phyloP scores from a whole-genome alignment of 2,888 invertebrate species.

The Liodrosophila aerea region DNA sequence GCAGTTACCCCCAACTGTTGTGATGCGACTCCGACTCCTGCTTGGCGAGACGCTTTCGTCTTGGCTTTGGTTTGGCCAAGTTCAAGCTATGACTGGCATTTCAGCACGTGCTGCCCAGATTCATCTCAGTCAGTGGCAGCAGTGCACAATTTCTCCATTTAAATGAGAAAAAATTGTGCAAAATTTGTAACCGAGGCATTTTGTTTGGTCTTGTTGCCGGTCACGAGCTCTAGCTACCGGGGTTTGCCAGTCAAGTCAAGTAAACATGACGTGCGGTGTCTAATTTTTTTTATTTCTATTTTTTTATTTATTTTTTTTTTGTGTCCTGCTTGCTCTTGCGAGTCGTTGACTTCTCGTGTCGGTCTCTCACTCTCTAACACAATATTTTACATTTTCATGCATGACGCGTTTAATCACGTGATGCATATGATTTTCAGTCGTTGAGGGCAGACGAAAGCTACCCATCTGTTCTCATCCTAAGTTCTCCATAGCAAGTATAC shows the following conservation, averaged over 20 bases:
- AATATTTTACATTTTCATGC: conserved; percentile 79
- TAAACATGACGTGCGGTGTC: conserved; percentile 73
- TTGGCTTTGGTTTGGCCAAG: conserved; percentile 32
- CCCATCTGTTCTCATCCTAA: conserved; percentile 9
- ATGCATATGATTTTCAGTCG: conserved; percentile 77
- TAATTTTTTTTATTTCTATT: conserved; percentile 41
- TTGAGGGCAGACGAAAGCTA: conserved; percentile 36
- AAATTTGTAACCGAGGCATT: conserved; percentile 70
- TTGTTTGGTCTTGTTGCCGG: conserved; percentile 54
- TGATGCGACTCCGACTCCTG: neutral
- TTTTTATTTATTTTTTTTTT: conserved; percentile 3
- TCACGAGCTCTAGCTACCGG: conserved; percentile 42
- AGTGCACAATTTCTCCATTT: conserved; percentile 70
- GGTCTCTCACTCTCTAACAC: conserved; percentile 36
- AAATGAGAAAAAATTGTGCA: conserved; percentile 69
- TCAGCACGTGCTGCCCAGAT: conserved; percentile 69
- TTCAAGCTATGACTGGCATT: conserved; percentile 43
- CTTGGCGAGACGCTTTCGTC: neutral
- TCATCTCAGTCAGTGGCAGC: conserved; percentile 69
- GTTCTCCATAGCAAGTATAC: conserved; percentile 51
- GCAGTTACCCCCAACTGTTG: conserved; percentile 8
- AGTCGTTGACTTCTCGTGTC: conserved; percentile 46
- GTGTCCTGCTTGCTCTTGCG: conserved; percentile 9
- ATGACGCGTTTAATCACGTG: conserved; percentile 81
- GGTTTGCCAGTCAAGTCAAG: conserved; percentile 69